These are phyloP conservation scores for Contarinia nasturtii DNA, from an alignment of 1,140 invertebrate genomes.

Conservation along the genomic window DNA sequence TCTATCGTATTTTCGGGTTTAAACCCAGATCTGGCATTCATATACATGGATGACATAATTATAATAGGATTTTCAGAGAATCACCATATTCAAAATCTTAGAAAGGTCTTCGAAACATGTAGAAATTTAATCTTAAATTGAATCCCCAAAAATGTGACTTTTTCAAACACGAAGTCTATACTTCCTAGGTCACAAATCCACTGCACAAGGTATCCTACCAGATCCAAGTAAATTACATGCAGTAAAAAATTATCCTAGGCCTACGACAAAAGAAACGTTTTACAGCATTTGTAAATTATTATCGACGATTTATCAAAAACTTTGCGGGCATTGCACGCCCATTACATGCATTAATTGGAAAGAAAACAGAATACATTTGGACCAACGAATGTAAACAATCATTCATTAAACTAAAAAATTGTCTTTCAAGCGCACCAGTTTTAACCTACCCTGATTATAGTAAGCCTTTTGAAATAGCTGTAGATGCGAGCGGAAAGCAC, in stretches of 20 bases:
- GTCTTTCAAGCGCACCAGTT: background rate
- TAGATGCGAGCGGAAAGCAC: too few species aligned
- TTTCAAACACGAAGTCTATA: slow-evolving; percentile 12
- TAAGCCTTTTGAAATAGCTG: background rate
- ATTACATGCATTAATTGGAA: background rate
- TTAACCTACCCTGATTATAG: background rate
- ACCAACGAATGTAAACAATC: background rate
- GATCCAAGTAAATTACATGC: slow-evolving; percentile 17
- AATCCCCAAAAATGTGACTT: slow-evolving; percentile 22
- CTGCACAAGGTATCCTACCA: slow-evolving; percentile 13
- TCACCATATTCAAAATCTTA: too few species aligned
- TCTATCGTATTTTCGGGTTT: slow-evolving; percentile 10
- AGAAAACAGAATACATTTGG: background rate
- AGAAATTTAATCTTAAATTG: slow-evolving; percentile 14
- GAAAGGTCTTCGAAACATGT: slow-evolving; percentile 16
- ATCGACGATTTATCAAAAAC: background rate
- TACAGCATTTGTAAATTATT: background rate
- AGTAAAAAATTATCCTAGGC: slow-evolving; percentile 12
- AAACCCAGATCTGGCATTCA: slow-evolving; percentile 8
- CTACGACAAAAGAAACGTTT: slow-evolving; percentile 7
- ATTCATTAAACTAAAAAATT: slow-evolving; percentile 4
- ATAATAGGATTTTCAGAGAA: too few species aligned
- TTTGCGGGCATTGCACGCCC: background rate
- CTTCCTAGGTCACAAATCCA: slow-evolving; percentile 23
- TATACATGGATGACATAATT: slow-evolving; percentile 24